phyloP scores from a whole-genome alignment of 2,888 invertebrate genomes.

The Troides oblongomaculatus region DNA sequence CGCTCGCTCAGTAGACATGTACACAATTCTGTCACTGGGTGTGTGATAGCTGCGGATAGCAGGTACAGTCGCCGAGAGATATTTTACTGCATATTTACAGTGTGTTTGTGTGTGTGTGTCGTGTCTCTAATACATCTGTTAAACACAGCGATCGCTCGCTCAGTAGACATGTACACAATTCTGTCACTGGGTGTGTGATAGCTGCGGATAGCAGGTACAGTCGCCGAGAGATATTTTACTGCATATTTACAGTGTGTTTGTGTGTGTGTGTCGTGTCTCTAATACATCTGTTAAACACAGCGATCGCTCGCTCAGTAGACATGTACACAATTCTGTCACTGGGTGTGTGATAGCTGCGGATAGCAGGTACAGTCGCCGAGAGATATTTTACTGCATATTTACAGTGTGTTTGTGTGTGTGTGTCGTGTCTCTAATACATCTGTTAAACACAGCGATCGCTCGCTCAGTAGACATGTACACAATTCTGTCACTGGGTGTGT shows the following conservation, averaged over 20 bases:
- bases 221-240: background rate
- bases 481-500: constrained; percentile 40
- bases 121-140: too few relatives aligned
- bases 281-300: too few relatives aligned
- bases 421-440: too few relatives aligned
- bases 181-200: constrained; percentile 41
- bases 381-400: background rate
- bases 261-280: background rate
- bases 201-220: constrained; percentile 37
- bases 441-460: constrained; percentile 6
- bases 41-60: constrained; percentile 36
- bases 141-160: constrained; percentile 14
- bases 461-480: constrained; percentile 29
- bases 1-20: constrained; percentile 31
- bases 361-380: constrained; percentile 34
- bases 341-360: constrained; percentile 37
- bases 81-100: background rate
- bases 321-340: constrained; percentile 36
- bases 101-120: background rate
- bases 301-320: constrained; percentile 31
- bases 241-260: background rate
- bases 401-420: background rate
- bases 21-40: constrained; percentile 38
- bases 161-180: constrained; percentile 31
- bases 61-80: constrained; percentile 32